Base-by-base conservation (phyloP, 2,113 vertebrate genomes). In the Sorex fumeus region DNA sequence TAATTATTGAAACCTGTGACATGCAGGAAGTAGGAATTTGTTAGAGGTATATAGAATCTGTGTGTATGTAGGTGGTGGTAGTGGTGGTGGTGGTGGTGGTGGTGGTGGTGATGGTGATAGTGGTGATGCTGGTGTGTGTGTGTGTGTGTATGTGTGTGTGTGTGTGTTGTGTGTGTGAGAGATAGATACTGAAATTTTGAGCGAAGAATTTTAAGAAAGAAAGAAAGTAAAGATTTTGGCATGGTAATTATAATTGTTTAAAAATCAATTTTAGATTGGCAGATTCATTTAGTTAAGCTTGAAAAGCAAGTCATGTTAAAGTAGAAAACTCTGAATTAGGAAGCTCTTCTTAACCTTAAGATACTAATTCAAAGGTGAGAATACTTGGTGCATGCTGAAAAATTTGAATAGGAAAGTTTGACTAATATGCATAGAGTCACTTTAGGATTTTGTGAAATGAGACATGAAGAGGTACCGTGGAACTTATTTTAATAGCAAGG, bases 21-120 rank as follows among this genome's bases (percentile, higher is more conserved):
- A 64, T 84, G 27, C 36, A 76, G n/a, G 75, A 16, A 64, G 80
- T 45, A 91, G 9, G 50, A 94, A 87, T 89, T 32, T 88, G 75
- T 30, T 87, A 80, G 80, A 18, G 10, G 57, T 62, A 72, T 53
- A 19, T 6, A 47, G 13, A 27, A 25, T 40, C 40, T 7, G 57
- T 60, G 18, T 60, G 57, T 60, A 16, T 60, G 57, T 60, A 60
- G 18, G 47, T 50, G 21, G 57, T 60, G 19, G 18, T 60, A 8
- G 18, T 60, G 57, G 6, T 60, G 19, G 18, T 60, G 21, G 18
- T 60, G 57, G 6, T 60, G 10, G 16, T 53, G 50, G n/a, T n/a
- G n/a, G n/a, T n/a, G n/a, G n/a, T n/a, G 1, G 70, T 40, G 19
- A 16, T 57, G 53, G 13, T 57, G 19, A 5, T 57, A 16, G 4